Percentiles rank a stretch among this genome's conserved stretches.
phyloP scores from a whole-genome alignment of 2,888 invertebrate species.

The Dicyrtoma fusca region DNA sequence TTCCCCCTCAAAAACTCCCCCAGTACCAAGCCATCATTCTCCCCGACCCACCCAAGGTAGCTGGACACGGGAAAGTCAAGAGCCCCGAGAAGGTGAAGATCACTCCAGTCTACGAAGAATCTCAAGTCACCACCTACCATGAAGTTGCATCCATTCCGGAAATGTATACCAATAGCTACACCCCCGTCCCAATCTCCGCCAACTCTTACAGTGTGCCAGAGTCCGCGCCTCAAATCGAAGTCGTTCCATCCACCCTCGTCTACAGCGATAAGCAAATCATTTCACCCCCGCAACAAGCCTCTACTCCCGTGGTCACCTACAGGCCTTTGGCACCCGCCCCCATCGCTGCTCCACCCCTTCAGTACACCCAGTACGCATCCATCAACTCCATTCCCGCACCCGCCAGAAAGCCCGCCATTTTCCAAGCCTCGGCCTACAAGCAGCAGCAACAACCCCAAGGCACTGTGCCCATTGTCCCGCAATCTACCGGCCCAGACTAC shows the following conservation, averaged over 20 bases:
- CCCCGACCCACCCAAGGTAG: not conserved
- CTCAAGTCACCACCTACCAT: conserved; percentile 9
- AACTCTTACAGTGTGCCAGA: not conserved
- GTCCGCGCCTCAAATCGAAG: conserved; percentile 42
- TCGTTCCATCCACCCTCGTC: conserved; percentile 50
- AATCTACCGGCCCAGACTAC: conserved; percentile 46
- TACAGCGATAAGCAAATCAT: conserved; percentile 49
- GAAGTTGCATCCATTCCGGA: not conserved
- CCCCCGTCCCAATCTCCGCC: conserved; percentile 20
- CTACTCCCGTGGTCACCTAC: not conserved
- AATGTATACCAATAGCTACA: not conserved
- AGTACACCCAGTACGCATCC: conserved; percentile 2
- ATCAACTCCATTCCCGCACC: conserved; percentile 10
- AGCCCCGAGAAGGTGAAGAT: conserved; percentile 23
- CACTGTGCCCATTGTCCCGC: conserved; percentile 41
- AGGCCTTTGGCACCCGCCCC: not conserved
- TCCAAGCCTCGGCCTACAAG: not conserved
- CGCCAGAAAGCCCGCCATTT: not conserved
- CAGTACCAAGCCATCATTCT: conserved; percentile 2
- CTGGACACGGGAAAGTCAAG: not conserved
- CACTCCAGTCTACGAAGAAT: not conserved
- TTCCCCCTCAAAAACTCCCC: conserved; percentile 12
- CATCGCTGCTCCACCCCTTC: conserved; percentile 21
- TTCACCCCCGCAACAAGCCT: conserved; percentile 12
- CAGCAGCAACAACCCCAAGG: not conserved